Base-by-base conservation (phyloP, 2,888 invertebrate genomes). In the Cotesia congregata region DNA sequence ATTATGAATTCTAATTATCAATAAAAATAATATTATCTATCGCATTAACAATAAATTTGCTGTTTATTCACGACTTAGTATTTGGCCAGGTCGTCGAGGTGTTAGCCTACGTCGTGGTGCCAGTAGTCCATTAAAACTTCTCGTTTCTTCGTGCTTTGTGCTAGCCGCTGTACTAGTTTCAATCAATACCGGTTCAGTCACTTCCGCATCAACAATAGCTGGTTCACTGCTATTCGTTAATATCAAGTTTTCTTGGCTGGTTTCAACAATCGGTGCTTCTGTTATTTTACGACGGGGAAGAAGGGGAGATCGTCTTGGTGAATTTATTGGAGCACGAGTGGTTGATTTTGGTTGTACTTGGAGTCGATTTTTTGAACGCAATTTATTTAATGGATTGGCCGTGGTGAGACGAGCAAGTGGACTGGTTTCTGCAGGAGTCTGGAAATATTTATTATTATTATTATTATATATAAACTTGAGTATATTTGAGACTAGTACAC, bases 91-190 rank as follows among this genome's bases (percentile, higher is more conserved):
- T 81, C 92, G 91, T 86, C 93, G 90, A 61, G 91, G 87, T 40
- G 93, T 92, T 84, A 94, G 91, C 86, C 95, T 93, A 85, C 93
- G 91, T 82, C 95, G 91, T 68, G 94, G 93, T 1, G 94, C 94
- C 69, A 95, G 90, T 50, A 95, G 91, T 61, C 94, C 94, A 17
- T 86, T 82, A 1, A 88, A 82, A 9, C 88, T 86, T 69, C 88
- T 80, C 17, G 85, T 83, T 72, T 89, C 89, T 50, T 89, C 88
- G 76, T 87, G 87, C 68, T 86, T 88, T 30, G 86, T 85, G 79
- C 86, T 86, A 0, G 87, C 85, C 0, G 86, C 84, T 1, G 86
- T 86, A 74, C 86, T 86, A 1, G 85, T 85, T 75, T 87, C 86
- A 6, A 82, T 82, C 64, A 81, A 75, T 40, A 82, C 76, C 1